Evolutionary conservation across 37 sponge, comb jelly and placozoan species (phyloP), one percentile per base, ranked within the genome.

Genomic region (Chondrosia reniformis): DNA sequence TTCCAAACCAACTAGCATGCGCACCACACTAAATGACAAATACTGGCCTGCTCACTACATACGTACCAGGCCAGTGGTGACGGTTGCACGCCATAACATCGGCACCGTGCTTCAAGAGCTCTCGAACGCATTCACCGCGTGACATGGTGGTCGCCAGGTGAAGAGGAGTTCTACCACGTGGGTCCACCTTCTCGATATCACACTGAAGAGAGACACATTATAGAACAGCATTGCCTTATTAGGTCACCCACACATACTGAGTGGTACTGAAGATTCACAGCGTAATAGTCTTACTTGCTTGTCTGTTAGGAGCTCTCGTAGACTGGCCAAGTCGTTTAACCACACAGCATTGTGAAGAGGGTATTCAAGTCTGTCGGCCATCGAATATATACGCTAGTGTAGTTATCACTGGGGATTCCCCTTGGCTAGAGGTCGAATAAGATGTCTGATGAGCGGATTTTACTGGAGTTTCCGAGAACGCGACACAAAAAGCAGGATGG

Each of bases 291-390:
- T 24, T 34, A 69, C 72, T 19, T 21, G 24, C n/a, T 69, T 40
- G 22, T 69, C 42, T 39, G 7, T 44, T 2, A 69, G 36, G 4
- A 44, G 1, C 72, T 69, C 37, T 39, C 42, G 39, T 6, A 69
- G 42, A 34, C 1, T 34, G 72, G 22, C 72, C 41, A 32, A 31
- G 39, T 89, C 82, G 30, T 88, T 83, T 21, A 45, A 31, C 96
- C 96, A 95, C 1, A 95, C 87, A 67, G 84, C 32, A 76, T 81
- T 81, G 82, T 95, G 96, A n/a, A 91, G 87, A 6, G 96, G 96
- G 85, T 84, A 95, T 15, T 79, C 78, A 33, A 43, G n/a, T 6
- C 42, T 69, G 19, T 69, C 72, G n/a, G n/a, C n/a, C n/a, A n/a
- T 6, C 42, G 30, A 25, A 59, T 59, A 19, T 59, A 30, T 10